Evolutionary conservation across 2,797 vertebrate genomes (phyloP).

Genomic region (Coracias cyanogaster): DNA sequence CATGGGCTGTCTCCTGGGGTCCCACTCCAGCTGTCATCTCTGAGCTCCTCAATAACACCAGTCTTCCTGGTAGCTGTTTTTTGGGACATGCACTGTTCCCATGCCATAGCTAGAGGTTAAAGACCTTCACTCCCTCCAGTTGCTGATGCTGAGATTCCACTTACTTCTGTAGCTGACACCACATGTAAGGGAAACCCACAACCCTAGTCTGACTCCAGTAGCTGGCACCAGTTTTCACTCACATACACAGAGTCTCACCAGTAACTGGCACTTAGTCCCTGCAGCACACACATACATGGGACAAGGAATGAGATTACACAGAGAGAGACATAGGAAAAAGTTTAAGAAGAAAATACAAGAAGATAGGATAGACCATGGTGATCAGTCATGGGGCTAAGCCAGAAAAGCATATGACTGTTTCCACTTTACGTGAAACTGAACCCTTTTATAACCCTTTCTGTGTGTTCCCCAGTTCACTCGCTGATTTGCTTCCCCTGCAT

Average conservation of each 20-base stretch:
- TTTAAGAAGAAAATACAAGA: not conserved
- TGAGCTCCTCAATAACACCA: not conserved
- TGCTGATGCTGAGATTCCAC: not conserved
- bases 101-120: not conserved
- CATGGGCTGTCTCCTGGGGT: accelerated
- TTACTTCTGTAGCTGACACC: accelerated
- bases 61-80: accelerated
- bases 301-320: not conserved
- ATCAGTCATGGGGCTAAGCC: not conserved
- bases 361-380: not conserved
- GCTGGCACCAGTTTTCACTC: not conserved
- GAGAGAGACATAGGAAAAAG: not conserved
- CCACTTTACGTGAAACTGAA: accelerated
- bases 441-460: not conserved
- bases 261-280: not conserved
- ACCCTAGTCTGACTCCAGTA: accelerated
- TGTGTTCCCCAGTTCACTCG: not conserved
- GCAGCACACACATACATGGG: not conserved
- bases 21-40: not conserved
- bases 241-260: not conserved
- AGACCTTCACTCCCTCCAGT: accelerated
- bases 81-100: accelerated
- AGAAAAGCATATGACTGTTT: accelerated
- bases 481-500: not conserved
- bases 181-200: not conserved